Evolutionary conservation across 2,113 vertebrate species (phyloP), one percentile per base, ranked within the genome.

Genomic region (Dascyllus trimaculatus): DNA sequence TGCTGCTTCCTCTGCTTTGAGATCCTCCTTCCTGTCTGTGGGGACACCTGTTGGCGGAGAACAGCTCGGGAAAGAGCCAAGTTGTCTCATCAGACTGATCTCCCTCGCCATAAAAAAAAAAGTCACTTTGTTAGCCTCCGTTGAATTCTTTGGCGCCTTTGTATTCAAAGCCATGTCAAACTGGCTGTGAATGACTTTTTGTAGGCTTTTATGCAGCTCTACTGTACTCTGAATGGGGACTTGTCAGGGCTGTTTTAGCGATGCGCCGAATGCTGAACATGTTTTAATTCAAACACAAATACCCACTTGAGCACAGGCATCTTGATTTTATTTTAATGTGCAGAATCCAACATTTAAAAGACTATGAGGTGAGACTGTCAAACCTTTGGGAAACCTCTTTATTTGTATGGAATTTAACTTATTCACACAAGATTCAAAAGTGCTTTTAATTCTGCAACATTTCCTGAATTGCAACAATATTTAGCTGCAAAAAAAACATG

Each of bases 41-140:
- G 63, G 78, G 79, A 78, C 86, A 91, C 91, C 90, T 93, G 89
- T 91, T 89, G 90, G 85, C 74, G 43, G 17, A 78, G 54, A 71
- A 61, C 43, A 75, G 75, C 71, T 61, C 19, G 19, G 72, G n/a
- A 48, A 74, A 74, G 80, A 70, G 53, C 61, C 46, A 72, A 75
- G 58, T 74, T 61, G 69, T 78, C 56, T 64, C 78, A 19, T 80
- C 80, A 84, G 53, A 73, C 26, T 19, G 67, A 40, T 58, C 76
- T 62, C 65, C 25, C 57, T 46, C 62, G 17, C 45, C 32, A 24
- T 72, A 65, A 46, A 40, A 78, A 65, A 46, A 40, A 78, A 35
- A 81, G 56, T 71, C 80, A 78, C 76, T 74, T 67, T 45, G 29
- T 19, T 54, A 69, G 77, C 71, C 61, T 72, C 35, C 67, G 45